A percentile compares a stretch with the other conserved stretches of the same genome.
phyloP scores from a whole-genome alignment of 2,888 invertebrate species.

The Melikaiella ostensackeni region DNA sequence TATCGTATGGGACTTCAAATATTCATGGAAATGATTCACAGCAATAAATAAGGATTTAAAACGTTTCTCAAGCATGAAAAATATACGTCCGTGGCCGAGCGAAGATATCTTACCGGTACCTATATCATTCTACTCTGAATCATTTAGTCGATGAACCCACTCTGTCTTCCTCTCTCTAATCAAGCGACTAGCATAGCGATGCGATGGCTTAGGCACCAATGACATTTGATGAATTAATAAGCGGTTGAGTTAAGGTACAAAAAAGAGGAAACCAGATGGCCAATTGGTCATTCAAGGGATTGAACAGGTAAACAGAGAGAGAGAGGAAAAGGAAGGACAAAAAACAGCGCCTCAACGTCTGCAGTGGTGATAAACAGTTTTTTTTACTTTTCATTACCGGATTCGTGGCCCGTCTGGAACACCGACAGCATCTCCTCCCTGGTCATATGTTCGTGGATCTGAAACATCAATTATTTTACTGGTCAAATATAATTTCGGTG shows the following conservation, averaged over 20 bases:
- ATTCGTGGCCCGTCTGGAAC: conserved; percentile 89
- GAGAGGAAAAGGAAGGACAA: neutral
- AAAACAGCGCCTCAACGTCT: conserved; percentile 39
- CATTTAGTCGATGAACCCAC: conserved; percentile 58
- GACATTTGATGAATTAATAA: conserved; percentile 20
- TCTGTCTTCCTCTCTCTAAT: conserved; percentile 47
- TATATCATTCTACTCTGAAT: conserved; percentile 55
- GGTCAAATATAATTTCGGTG: conserved; percentile 12
- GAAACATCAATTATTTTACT: conserved; percentile 76
- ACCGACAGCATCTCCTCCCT: conserved; percentile 88
- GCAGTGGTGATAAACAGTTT: conserved; percentile 42
- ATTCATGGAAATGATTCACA: conserved; percentile 62
- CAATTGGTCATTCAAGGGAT: neutral
- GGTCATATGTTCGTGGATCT: conserved; percentile 95
- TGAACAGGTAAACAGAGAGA: neutral
- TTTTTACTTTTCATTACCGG: conserved; percentile 78
- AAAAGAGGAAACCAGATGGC: neutral
- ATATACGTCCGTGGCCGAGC: conserved; percentile 49
- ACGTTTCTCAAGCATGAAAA: conserved; percentile 52
- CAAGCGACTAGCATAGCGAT: neutral
- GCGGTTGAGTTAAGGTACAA: neutral
- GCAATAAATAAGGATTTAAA: conserved; percentile 61
- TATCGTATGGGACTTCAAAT: conserved; percentile 54
- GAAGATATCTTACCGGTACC: conserved; percentile 52
- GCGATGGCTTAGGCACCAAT: conserved; percentile 11